phyloP scores from a whole-genome alignment of 2,797 vertebrate species.

The Tenualosa thibaudeaui region DNA sequence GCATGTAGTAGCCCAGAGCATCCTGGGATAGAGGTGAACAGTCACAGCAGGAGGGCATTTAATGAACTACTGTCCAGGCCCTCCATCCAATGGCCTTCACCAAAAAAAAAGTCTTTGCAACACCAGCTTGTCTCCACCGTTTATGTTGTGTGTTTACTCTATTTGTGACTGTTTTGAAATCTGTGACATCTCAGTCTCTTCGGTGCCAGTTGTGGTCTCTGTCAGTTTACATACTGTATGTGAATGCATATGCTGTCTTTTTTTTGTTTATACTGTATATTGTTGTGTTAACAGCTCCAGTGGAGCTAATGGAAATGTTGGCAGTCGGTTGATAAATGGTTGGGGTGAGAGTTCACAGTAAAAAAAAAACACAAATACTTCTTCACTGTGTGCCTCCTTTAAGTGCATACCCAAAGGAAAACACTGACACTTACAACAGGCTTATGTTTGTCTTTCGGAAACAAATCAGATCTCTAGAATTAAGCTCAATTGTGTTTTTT shows the following conservation, averaged over 20 bases:
- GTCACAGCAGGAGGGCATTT: not conserved
- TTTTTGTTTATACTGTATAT: not conserved
- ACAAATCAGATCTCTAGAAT: too few relatives aligned
- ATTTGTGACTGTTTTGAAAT: not conserved
- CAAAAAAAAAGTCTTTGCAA: not conserved
- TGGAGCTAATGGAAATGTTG: constrained; percentile 13
- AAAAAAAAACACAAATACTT: not conserved
- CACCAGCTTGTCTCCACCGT: not conserved
- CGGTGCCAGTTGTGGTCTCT: not conserved
- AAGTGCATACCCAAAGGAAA: not conserved
- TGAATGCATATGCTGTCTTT: not conserved
- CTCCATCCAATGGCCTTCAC: not conserved
- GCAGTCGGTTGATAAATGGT: not conserved
- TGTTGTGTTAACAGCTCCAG: not conserved
- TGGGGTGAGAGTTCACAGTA: not conserved
- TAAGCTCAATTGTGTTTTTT: too few relatives aligned
- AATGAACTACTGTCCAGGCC: not conserved
- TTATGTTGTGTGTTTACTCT: not conserved
- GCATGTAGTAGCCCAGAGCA: not conserved
- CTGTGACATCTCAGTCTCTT: not conserved
- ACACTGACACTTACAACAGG: too few relatives aligned
- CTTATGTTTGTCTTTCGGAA: too few relatives aligned
- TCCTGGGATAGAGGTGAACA: not conserved
- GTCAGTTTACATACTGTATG: not conserved
- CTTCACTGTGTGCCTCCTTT: not conserved